Conservation (phyloP, 2,888 invertebrate species). For the Iphiclides podalirius region DNA sequence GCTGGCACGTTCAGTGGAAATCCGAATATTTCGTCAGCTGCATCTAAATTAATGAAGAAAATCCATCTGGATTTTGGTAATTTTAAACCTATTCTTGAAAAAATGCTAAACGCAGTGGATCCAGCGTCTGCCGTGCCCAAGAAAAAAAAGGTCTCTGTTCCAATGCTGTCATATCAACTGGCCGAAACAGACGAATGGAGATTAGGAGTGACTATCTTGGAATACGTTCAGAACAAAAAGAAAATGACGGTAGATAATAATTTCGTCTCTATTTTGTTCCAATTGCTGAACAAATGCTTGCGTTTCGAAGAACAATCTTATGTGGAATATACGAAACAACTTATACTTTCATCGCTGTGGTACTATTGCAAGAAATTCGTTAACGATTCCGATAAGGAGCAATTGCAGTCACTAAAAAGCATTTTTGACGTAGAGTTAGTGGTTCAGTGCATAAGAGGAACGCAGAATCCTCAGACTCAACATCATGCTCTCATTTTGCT, state of each 20-base stretch:
- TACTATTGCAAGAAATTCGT: conserved; percentile 83
- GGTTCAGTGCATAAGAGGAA: conserved; percentile 93
- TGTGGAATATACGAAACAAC: conserved; percentile 93
- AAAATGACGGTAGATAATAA: conserved; percentile 84
- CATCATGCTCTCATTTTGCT: conserved; percentile 94
- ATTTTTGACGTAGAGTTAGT: conserved; percentile 86
- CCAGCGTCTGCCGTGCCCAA: conserved; percentile 54
- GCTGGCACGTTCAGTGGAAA: conserved; percentile 80
- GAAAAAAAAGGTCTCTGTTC: conserved; percentile 62
- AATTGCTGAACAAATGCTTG: conserved; percentile 88
- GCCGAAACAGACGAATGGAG: conserved; percentile 87
- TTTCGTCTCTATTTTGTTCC: conserved; percentile 88
- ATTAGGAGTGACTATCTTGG: conserved; percentile 88
- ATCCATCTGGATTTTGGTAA: conserved; percentile 82
- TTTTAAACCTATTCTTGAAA: conserved; percentile 78
- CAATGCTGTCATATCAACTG: conserved; percentile 80
- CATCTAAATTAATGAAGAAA: conserved; percentile 83
- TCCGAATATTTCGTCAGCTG: conserved; percentile 80
- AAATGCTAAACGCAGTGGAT: conserved; percentile 79
- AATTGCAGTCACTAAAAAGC: conserved; percentile 66
- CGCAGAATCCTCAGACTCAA: conserved; percentile 97
- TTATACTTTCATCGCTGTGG: conserved; percentile 88
- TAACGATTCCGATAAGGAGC: conserved; percentile 56
- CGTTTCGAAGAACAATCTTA: conserved; percentile 89
- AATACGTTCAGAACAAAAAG: conserved; percentile 92